Evolutionary conservation across 35 echinoderm and acorn worm species (phyloP).

Genomic region (Heliocidaris tuberculata): DNA sequence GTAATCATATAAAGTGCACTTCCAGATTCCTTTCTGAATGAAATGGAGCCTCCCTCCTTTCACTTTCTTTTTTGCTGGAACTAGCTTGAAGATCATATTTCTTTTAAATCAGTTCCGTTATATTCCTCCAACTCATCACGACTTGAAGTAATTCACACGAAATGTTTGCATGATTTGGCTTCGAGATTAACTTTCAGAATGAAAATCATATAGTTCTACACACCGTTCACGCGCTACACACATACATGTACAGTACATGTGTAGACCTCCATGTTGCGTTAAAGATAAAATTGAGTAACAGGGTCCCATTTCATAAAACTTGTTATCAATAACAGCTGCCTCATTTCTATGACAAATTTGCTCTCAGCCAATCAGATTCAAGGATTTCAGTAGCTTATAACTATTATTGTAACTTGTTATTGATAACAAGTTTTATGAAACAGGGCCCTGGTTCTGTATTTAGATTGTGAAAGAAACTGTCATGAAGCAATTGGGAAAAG

Average conservation of each 20-base stretch:
- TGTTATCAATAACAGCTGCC: too few relatives aligned
- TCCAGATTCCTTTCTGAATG: not conserved
- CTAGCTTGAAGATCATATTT: not conserved
- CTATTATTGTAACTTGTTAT: too few relatives aligned
- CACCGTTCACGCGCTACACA: not conserved
- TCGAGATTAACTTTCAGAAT: not conserved
- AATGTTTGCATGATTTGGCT: not conserved
- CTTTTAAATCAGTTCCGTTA: not conserved
- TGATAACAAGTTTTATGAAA: too few relatives aligned
- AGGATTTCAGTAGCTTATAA: too few relatives aligned
- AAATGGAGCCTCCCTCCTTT: not conserved
- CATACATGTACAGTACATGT: too few relatives aligned
- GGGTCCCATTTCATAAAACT: too few relatives aligned
- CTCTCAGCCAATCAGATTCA: too few relatives aligned
- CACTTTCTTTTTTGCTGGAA: not conserved
- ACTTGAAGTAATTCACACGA: not conserved
- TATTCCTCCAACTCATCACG: not conserved
- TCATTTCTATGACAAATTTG: too few relatives aligned
- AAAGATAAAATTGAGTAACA: not conserved
- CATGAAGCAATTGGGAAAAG: too few relatives aligned
- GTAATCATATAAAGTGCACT: not conserved
- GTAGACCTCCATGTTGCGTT: too few relatives aligned
- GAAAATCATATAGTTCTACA: not conserved
- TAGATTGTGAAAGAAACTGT: too few relatives aligned
- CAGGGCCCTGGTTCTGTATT: too few relatives aligned